These are phyloP conservation scores for Nemurella pictetii DNA, from an alignment of 2,888 invertebrate species.

Conservation along the genomic window DNA sequence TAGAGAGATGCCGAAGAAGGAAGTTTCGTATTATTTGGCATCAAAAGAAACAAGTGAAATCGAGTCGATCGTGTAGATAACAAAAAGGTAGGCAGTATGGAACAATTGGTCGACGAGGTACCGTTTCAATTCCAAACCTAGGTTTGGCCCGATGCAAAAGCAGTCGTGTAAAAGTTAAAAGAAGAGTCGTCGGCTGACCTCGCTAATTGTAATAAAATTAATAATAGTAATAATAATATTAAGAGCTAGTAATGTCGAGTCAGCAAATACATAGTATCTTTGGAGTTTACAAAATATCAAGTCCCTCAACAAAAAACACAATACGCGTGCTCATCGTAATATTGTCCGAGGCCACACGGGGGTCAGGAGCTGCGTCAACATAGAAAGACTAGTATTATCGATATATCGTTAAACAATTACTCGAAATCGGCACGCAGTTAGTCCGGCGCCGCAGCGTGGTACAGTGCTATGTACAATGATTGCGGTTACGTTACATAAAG, in stretches of 20 bases:
- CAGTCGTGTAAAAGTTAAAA: neutral
- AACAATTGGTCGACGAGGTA: too few species aligned
- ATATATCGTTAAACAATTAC: slow-evolving; percentile 24
- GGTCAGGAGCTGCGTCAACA: slow-evolving; percentile 21
- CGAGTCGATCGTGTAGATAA: too few species aligned
- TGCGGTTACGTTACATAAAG: neutral
- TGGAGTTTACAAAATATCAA: slow-evolving; percentile 40
- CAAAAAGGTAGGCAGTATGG: too few species aligned
- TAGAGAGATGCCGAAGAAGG: too few species aligned
- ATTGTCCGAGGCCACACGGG: slow-evolving; percentile 16
- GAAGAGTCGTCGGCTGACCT: neutral
- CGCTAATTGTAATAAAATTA: neutral
- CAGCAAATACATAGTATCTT: slow-evolving; percentile 34
- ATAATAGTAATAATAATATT: neutral
- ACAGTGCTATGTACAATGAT: slow-evolving; percentile 16
- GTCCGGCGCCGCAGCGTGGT: neutral
- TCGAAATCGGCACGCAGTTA: neutral
- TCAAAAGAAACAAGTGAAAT: too few species aligned
- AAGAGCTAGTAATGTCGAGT: neutral
- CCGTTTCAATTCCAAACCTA: too few species aligned
- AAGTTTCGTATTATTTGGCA: too few species aligned
- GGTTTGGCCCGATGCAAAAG: neutral
- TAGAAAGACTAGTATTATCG: slow-evolving; percentile 41
- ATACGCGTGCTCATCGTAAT: slow-evolving; percentile 31
- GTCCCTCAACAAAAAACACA: too few species aligned